Base-by-base conservation (phyloP, 2,797 vertebrate genomes). In the Oceanodroma leucorhoa region DNA sequence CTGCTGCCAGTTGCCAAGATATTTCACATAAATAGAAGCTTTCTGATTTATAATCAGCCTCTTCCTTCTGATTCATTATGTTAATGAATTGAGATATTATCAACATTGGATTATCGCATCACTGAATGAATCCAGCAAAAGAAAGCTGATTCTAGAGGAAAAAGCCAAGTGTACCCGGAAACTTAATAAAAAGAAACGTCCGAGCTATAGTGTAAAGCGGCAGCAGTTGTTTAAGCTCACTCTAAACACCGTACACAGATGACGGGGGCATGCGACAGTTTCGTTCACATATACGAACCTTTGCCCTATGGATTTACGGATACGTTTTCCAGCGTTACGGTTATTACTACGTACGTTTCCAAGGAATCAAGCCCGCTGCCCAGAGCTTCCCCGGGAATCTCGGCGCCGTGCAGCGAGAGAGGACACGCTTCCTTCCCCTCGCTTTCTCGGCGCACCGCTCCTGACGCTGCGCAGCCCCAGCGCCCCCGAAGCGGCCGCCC, bases 31-130 rank as follows among this genome's bases (percentile, higher is more conserved):
- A 96, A 96, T 96, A 96, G 95, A 94, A 94, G 93, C 95, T 93
- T 95, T 96, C 85, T 92, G 83, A 81, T 96, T 94, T 87, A 93
- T 89, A 96, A 92, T 80, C 94, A 96, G 92, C 95, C 92, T 95
- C 86, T 95, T 95, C 94, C 77, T 93, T 95, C 96, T 96, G 95
- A 97, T 95, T 97, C 96, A 97, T 96, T 96, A 95, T 96, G 95
- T 76, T 96, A 96, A 96, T 93, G 89, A 96, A 96, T 67, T 82
- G 93, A 93, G 89, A 95, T 95, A 95, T 94, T 78, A 96, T 75
- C 91, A 96, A 95, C 95, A 92, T 65, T 91, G 91, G 93, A 94
- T 91, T 91, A 94, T 76, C 78, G 81, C 81, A 90, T 79, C 66
- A 73, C 89, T 95, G 93, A 97, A 95, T 83, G 89, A 96, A 96